Base-by-base conservation (phyloP, 2,888 invertebrate species). In the Lasioglossum malachurum region DNA sequence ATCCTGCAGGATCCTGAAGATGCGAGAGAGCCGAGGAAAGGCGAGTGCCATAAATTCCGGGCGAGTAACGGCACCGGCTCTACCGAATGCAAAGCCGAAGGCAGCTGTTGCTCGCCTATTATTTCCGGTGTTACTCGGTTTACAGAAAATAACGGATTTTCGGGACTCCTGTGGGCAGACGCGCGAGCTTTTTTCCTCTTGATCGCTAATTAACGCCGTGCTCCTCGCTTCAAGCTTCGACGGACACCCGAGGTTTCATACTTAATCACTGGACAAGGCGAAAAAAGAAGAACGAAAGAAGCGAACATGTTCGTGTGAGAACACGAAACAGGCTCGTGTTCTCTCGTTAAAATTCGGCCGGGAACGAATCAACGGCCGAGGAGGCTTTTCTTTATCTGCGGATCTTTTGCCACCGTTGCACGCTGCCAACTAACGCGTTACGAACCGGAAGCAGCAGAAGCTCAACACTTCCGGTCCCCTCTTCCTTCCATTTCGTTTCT, bases 61-160 rank as follows among this genome's bases (percentile, higher is more conserved):
- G 83, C 89, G 86, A 88, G 80, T 92, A 92, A 91, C 90, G 92
- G 92, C 69, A 91, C 80, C 4, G 77, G 73, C 79, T 80, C 67
- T 80, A 64, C 64, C 74, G 73, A 75, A 84, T 77, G 78, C 75
- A 83, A 88, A 81, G 77, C 80, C 79, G 53, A 53, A 82, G 53
- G 81, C 82, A 77, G 81, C 57, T 69, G 73, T 72, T 80, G 80
- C 82, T 46, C 73, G 75, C 60, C 87, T 84, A 84, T 67, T 75
- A 78, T 86, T 91, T 91, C 90, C 90, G 87, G 76, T 86, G 83
- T 84, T 38, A 31, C 27, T 82, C 38, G 82, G 79, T 83, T 76
- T 78, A 27, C 41, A 57, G 35, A 79, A 69, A 78, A 57, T 89
- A 86, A 88, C 88, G 88, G 88, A 84, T 69, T 82, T 72, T 60